Base-by-base conservation (phyloP, 2,888 invertebrate species). In the Lumbricus terrestris region DNA sequence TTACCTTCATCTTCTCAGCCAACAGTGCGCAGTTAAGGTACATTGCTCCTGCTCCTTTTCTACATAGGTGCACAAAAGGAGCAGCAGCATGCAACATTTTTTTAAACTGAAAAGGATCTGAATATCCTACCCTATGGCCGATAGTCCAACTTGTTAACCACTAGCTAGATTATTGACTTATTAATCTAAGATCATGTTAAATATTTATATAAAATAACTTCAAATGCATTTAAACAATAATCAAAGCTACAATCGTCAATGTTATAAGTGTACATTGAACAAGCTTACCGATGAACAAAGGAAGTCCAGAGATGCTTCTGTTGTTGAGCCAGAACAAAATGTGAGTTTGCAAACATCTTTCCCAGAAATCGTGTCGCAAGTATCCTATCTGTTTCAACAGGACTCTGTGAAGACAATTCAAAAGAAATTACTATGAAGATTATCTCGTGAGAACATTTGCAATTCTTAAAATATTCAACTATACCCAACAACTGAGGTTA, bases 311-410 rank as follows among this genome's bases (percentile, higher is more conserved):
- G 95, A n/a, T 97, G 96, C 6, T 96, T 96, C 94, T 98, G 97
- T 93, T 97, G 97, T 92, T 97, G 96, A 6, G 98, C 98, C n/a
- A 99, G 96, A 91, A 97, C 97, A 0, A 98, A 98, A 91, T 97
- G 97, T 92, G 97, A 97, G 94, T 98, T 98, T 0, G 98, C 98
- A 95, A 99, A 99, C 98, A 99, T 98, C 94, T 98, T 96, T 0
- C 98, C 98, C 88, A 99, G 95, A 83, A 99, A 95, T 91, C 94
- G 94, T 16, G 95, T 95, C 0, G 98, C 98, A 91, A 97, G 97
- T 91, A 98, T 96, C 92, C 99, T 96, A 95, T 99, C 99, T 91
- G 96, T 96, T 95, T 98, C 98, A 93, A 97, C 97, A 29, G 97
- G 97, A 89, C 98, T 98, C 95, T 98, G 92, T 89, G 92, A 85